Evolutionary conservation across 2,888 invertebrate genomes (phyloP), one percentile per base, ranked within the genome.

Genomic region (Dasypogon diadema): DNA sequence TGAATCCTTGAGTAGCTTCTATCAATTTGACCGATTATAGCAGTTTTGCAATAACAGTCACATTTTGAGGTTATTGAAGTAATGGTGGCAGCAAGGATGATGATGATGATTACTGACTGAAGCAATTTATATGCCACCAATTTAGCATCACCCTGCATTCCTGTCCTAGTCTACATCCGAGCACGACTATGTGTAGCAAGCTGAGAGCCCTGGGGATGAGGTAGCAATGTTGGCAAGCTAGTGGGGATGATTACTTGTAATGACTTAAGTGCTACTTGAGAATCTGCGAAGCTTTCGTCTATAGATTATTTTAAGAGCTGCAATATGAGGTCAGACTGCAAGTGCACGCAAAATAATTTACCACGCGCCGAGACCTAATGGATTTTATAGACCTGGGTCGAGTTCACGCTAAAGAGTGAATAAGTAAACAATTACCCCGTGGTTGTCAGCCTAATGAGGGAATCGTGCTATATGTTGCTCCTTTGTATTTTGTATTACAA

Each of bases 231-330:
- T 42, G 65, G 14, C 46, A 34, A 68, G 48, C 46, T 68, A 68
- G 21, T 21, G 24, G 6, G 14, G 65, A 46, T 48, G 48, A 68
- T 68, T 48, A 24, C 65, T 48, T 48, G 26, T 68, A 68, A 68
- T 68, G 48, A 68, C 46, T 68, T 68, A 68, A 68, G 65, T 68
- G 48, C 65, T 24, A 68, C 24, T 48, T 68, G 48, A 68, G 65
- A 18, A 68, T 42, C 26, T 14, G 48, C 6, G 34, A 68, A 48
- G 12, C 65, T 24, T 48, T 26, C 14, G 24, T 24, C 24, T 48
- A 24, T n/a, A 24, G 37, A 46, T 14, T 68, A 42, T 21, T 14
- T 68, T 26, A 16, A 16, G 48, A 68, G 48, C 21, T 46, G 24
- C 16, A 48, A 24, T 68, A 68, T 24, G 26, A 68, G 26, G 14